Base-by-base conservation (phyloP, 2,888 invertebrate species). In the Tipula confusa region DNA sequence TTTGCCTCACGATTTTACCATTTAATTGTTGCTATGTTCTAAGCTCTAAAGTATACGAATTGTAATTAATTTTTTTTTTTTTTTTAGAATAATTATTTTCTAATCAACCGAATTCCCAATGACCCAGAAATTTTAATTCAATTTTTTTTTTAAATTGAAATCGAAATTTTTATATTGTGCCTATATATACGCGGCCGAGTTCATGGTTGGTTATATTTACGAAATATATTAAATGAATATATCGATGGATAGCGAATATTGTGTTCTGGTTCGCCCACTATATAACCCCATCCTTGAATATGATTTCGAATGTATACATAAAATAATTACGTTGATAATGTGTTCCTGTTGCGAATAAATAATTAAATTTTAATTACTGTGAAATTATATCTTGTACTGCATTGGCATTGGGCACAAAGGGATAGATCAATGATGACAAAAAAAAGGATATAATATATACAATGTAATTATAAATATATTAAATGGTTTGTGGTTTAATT, bases 401-500 rank as follows among this genome's bases (percentile, higher is more conserved):
- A 64, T 7, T 24, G 64, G 24, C 64, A 64, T n/a, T n/a, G n/a
- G n/a, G n/a, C 11, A 38, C 9, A 38, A 38, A 48, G 18, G 64
- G n/a, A 24, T 64, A 64, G 64, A 7, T 64, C 64, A 64, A 64
- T 64, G n/a, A n/a, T n/a, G n/a, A n/a, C n/a, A n/a, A n/a, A n/a
- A 64, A 64, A 64, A 64, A 64, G 64, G 24, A 64, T 64, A 64
- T 1, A 18, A 4, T 38, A 38, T 38, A 13, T 48, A 48, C 64
- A 64, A 64, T 64, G 64, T 64, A 64, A 64, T 24, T 64, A 64
- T 64, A 64, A 24, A 64, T 33, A 33, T 64, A 64, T 64, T 64
- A 24, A 24, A 24, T 24, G 18, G 64, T 64, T 64, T 64, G 64
- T 64, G 64, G 64, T 64, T 64, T 64, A 24, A 64, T 64, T 64